phyloP scores from a whole-genome alignment of 2,888 invertebrate genomes.

The Synanthedon vespiformis region DNA sequence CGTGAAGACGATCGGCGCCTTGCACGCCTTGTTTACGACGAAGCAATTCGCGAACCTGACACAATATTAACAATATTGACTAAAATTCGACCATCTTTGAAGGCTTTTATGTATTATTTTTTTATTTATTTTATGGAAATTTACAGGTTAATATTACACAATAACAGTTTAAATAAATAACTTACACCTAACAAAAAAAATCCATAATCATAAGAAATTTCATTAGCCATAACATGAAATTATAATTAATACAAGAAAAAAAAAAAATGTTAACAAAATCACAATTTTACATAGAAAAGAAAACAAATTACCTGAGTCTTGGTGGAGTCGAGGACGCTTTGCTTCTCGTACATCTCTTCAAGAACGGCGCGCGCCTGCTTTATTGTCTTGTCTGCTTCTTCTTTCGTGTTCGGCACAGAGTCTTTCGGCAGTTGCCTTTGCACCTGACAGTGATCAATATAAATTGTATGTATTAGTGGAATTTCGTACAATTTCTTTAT shows the following conservation, averaged over 20 bases:
- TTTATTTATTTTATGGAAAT: too few relatives aligned
- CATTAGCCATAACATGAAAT: too few relatives aligned
- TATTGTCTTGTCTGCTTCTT: constrained; percentile 90
- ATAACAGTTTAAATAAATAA: too few relatives aligned
- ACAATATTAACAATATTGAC: neutral
- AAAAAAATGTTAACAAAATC: neutral
- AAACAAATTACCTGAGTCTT: constrained; percentile 74
- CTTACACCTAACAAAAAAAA: too few relatives aligned
- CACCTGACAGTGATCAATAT: constrained; percentile 44
- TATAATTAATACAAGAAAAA: neutral
- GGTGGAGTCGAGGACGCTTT: constrained; percentile 89
- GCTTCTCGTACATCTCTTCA: constrained; percentile 94
- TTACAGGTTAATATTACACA: too few relatives aligned
- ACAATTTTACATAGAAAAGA: neutral
- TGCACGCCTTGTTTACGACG: constrained; percentile 86
- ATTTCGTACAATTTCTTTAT: neutral
- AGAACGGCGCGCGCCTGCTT: constrained; percentile 84
- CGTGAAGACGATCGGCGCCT: constrained; percentile 86
- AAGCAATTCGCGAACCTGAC: constrained; percentile 82
- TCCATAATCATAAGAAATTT: too few relatives aligned
- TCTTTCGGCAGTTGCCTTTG: constrained; percentile 90
- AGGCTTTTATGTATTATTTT: neutral
- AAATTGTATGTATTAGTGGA: neutral
- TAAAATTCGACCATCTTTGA: neutral
- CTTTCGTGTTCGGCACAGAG: constrained; percentile 81